Conservation (phyloP, 2,888 invertebrate species). For the Drosophila helvetica region DNA sequence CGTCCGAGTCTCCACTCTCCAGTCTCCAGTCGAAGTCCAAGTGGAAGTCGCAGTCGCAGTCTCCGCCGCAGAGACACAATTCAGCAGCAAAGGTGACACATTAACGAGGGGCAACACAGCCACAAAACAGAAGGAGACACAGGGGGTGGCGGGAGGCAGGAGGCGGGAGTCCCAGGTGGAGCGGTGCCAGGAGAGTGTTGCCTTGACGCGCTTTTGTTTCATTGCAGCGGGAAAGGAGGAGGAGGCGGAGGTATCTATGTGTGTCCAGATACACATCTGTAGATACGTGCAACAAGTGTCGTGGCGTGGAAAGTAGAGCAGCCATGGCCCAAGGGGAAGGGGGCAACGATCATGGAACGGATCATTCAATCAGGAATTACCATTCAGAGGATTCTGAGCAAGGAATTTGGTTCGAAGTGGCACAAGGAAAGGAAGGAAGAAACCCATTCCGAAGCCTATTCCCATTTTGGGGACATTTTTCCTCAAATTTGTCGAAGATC, state of each 20-base stretch:
- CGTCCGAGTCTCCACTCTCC: constrained; percentile 59
- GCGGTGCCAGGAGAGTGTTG: constrained; percentile 18
- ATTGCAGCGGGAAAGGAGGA: constrained; percentile 18
- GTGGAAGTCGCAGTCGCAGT: constrained; percentile 26
- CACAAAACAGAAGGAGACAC: background rate
- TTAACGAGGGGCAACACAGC: constrained; percentile 54
- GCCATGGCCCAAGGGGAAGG: background rate
- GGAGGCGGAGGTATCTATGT: background rate
- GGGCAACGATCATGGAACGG: background rate
- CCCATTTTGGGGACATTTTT: too few species aligned
- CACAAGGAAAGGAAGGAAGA: too few species aligned
- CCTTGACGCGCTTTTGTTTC: constrained; percentile 48
- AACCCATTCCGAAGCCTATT: too few species aligned
- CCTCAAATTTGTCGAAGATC: too few species aligned
- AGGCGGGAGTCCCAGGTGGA: constrained; percentile 8
- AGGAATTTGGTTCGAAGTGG: too few species aligned
- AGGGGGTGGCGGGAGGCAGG: constrained; percentile 14
- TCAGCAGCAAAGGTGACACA: constrained; percentile 71
- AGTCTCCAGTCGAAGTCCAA: background rate
- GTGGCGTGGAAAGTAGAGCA: constrained; percentile 5
- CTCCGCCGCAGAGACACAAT: constrained; percentile 55
- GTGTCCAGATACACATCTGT: constrained; percentile 21
- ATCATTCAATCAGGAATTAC: background rate
- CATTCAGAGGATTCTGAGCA: too few species aligned
- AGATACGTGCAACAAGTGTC: constrained; percentile 11